Evolutionary conservation across 2,113 vertebrate genomes (phyloP).

Genomic region (Scomber colias): DNA sequence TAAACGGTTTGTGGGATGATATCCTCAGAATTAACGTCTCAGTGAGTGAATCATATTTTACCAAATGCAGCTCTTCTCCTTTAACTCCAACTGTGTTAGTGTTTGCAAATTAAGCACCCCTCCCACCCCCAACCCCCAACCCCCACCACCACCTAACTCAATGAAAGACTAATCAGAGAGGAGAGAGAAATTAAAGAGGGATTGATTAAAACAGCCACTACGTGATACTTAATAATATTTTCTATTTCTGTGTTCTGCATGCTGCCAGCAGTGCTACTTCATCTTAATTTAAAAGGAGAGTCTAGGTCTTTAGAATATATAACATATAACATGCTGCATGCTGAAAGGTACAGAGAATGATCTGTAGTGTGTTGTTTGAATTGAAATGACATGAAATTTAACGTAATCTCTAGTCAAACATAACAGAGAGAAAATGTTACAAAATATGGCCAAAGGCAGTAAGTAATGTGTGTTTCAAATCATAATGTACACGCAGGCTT

Average conservation of each 20-base stretch:
- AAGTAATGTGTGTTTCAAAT: background rate
- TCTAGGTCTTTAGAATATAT: slow-evolving; percentile 7
- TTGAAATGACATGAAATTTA: slow-evolving; percentile 18
- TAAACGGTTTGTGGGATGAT: background rate
- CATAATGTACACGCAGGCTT: no score
- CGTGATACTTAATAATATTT: background rate
- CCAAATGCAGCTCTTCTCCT: background rate
- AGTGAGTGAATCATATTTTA: background rate
- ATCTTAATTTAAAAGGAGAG: slow-evolving; percentile 36
- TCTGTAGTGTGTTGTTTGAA: slow-evolving; percentile 6
- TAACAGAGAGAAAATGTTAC: background rate
- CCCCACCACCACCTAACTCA: background rate
- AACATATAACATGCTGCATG: background rate
- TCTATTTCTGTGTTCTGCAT: background rate
- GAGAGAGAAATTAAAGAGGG: slow-evolving; percentile 7
- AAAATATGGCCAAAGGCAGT: background rate
- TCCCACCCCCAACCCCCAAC: no score
- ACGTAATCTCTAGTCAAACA: slow-evolving; percentile 1
- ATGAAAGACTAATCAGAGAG: slow-evolving; percentile 28
- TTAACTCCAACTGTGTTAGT: background rate
- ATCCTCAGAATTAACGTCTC: background rate
- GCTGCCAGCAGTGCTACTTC: slow-evolving; percentile 11
- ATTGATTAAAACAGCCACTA: slow-evolving; percentile 19
- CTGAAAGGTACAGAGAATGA: background rate
- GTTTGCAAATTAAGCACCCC: slow-evolving; percentile 18